Evolutionary conservation across 2,113 vertebrate genomes (phyloP).

Genomic region (Labeo rohita): DNA sequence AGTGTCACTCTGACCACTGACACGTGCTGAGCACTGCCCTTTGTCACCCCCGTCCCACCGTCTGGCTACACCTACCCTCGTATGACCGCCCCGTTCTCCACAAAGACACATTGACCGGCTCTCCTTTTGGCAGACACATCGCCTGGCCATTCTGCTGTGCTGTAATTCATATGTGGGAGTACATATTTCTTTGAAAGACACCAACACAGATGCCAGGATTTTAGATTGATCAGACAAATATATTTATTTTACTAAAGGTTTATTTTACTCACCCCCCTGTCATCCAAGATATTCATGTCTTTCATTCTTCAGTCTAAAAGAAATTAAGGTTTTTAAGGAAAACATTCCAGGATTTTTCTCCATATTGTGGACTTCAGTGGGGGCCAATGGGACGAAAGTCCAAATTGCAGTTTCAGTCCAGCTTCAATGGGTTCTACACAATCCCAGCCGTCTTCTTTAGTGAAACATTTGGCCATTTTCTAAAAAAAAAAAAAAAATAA

Average conservation of each 20-base stretch:
- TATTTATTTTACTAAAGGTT: neutral
- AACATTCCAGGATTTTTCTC: too few relatives aligned
- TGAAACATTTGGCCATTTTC: too few relatives aligned
- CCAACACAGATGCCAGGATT: neutral
- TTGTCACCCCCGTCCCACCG: neutral
- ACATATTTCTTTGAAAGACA: conserved; percentile 2
- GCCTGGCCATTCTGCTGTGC: neutral
- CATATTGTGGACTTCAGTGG: too few relatives aligned
- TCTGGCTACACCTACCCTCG: neutral
- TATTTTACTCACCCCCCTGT: too few relatives aligned
- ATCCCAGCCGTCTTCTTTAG: too few relatives aligned
- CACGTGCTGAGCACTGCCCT: conserved; percentile 1
- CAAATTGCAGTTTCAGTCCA: too few relatives aligned
- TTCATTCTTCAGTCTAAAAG: too few relatives aligned
- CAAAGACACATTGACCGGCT: conserved; percentile 10
- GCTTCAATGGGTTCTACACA: too few relatives aligned
- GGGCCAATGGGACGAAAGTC: too few relatives aligned
- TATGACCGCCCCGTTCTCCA: neutral
- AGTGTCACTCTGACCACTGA: conserved; percentile 34
- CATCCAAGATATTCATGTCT: too few relatives aligned
- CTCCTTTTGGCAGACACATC: neutral
- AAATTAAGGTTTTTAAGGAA: too few relatives aligned
- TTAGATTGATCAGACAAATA: neutral
- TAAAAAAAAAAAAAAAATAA: too few relatives aligned
- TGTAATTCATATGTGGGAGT: neutral